Evolutionary conservation across 2,113 vertebrate genomes (phyloP), one percentile per base, ranked within the genome.

Genomic region (Rhynchomys soricoides): DNA sequence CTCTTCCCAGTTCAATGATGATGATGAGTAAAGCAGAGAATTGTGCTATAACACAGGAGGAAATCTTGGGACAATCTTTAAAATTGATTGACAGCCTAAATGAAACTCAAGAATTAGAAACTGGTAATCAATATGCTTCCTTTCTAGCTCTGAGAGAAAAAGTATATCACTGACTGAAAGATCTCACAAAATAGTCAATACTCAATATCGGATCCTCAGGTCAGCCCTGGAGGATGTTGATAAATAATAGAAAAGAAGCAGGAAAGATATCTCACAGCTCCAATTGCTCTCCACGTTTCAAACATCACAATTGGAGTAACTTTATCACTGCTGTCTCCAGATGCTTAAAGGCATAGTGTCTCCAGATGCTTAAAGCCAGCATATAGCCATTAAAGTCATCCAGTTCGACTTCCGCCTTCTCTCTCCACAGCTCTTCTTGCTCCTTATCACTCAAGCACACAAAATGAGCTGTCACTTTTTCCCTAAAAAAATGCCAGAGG

Each of bases 161-260:
- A 86, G 62, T 7, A 48, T 29, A 45, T 24, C 52, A 40, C 34
- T 64, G 89, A 62, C 59, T 50, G 59, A 92, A 4, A 48, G 8
- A 7, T 24, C 11, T 95, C 90, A 68, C 79, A 40, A 66, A 94
- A 50, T 59, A 85, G 82, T 79, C 45, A 70, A 22, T 89, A 86
- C 82, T 71, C 52, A 78, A 15, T 62, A 92, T n/a, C 48, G 73
- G 59, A 62, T 71, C 43, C 40, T 85, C 19, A 66, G 40, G 31
- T n/a, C 15, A 83, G 45, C 48, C 26, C 82, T 92, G 68, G 43
- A 95, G 73, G 68, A 74, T 95, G 81, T 34, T 68, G 52, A 86
- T 50, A 82, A 90, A 78, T 81, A 94, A 95, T 34, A 90, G 45
- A 96, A 94, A 94, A 40, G 31, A 96, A 79, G 86, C 24, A 40